A percentile compares a stretch with the other conserved stretches of the same genome.
Evolutionary conservation across 2,797 vertebrate genomes (phyloP).

Genomic region (Leptodactylus fallax): DNA sequence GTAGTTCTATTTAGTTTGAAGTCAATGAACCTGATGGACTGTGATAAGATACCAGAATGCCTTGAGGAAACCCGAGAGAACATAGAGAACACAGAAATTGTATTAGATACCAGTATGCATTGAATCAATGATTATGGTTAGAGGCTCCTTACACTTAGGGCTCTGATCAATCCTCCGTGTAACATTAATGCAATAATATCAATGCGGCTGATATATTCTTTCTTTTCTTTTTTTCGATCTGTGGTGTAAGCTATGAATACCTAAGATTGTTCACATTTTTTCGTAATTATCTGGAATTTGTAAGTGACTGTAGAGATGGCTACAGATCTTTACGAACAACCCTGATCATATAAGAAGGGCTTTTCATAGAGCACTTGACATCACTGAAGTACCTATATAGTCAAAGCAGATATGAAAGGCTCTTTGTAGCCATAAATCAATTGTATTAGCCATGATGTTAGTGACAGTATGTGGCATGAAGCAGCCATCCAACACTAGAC

Average conservation of each 20-base stretch:
- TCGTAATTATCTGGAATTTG: neutral
- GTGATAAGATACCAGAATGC: neutral
- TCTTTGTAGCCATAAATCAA: too few species aligned
- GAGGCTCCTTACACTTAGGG: neutral
- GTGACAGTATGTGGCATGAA: too few species aligned
- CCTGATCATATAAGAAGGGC: neutral
- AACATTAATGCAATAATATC: neutral
- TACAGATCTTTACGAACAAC: neutral
- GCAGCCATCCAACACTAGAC: too few species aligned
- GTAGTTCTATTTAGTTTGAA: neutral
- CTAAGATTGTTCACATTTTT: neutral
- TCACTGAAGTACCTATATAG: neutral
- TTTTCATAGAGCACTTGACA: neutral
- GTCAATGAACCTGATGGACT: slow-evolving; percentile 11
- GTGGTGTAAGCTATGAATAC: neutral
- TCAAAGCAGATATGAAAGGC: neutral
- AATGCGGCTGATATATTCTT: neutral
- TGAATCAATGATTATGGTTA: slow-evolving; percentile 3
- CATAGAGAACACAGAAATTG: neutral
- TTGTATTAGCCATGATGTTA: too few species aligned
- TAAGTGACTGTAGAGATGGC: neutral
- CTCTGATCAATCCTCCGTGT: neutral
- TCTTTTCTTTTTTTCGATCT: neutral
- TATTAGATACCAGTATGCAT: neutral
- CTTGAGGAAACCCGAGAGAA: neutral